Evolutionary conservation across 2,888 invertebrate species (phyloP), one percentile per base, ranked within the genome.

Genomic region (Drosophila setosimentum): DNA sequence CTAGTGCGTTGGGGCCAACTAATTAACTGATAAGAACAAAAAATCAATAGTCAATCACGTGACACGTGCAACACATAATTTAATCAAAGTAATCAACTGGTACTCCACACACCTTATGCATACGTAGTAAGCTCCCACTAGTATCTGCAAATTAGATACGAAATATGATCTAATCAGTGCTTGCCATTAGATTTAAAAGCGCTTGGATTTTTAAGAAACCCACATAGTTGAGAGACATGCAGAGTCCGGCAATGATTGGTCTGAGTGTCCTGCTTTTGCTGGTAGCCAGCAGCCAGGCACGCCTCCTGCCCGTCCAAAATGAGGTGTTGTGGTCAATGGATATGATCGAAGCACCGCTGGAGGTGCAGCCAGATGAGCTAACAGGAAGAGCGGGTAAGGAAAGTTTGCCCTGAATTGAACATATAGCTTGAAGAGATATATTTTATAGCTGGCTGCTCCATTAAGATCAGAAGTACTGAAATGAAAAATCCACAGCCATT

Each of bases 401-500:
- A 27, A 8, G 18, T 10, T n/a, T 7, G 16, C 7, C 8, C 4
- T n/a, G 3, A 35, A 30, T 18, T n/a, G 30, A 6, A 42, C 11
- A 21, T 27, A 33, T 21, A 35, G 2, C 21, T n/a, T 18, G 8
- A 27, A 3, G 11, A 30, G 4, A 13, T 53, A 27, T 40, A 2
- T 10, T 49, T 10, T 8, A 10, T 24, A 87, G 87, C 83, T 60
- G 69, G 68, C 29, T 87, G 87, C 35, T 76, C 86, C 10, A 84
- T 87, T 16, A 81, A 82, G 63, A 79, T 87, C 8, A 67, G 87
- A 7, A 76, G 87, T 58, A 64, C 76, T 1, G 79, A 86, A 55
- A 68, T 89, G 58, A 84, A 86, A 65, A 94, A 94, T 62, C 95
- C 95, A 0, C 95, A 95, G 83, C 95, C 95, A 0, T 92, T 95